A percentile compares a stretch with the other conserved stretches of the same genome.
These are phyloP conservation scores for Lingula anatina DNA, from an alignment of 2,888 invertebrate genomes.

Conservation along the genomic window DNA sequence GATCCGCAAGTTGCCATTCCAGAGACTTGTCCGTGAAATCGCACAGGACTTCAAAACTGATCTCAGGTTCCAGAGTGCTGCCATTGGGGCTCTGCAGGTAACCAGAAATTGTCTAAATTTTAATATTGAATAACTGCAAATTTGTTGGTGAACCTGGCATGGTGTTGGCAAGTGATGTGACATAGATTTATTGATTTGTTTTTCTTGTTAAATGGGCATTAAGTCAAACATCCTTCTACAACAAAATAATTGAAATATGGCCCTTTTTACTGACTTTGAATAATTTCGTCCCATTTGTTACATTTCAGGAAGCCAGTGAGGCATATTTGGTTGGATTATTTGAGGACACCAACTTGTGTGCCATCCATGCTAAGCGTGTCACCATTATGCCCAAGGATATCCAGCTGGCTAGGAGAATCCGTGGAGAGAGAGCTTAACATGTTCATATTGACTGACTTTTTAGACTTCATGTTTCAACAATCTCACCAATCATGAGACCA, in stretches of 20 bases:
- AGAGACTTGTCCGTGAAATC: constrained; percentile 51
- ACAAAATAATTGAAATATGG: neutral
- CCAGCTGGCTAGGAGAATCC: constrained; percentile 91
- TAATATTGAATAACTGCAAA: too few species aligned
- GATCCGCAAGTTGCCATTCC: constrained; percentile 51
- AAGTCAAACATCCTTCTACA: neutral
- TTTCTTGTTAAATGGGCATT: too few species aligned
- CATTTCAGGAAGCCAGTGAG: constrained; percentile 42
- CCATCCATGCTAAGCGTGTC: too few species aligned
- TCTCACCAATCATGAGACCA: too few species aligned
- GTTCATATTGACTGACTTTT: too few species aligned
- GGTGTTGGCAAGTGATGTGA: too few species aligned
- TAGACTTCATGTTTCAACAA: too few species aligned
- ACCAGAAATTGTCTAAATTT: too few species aligned
- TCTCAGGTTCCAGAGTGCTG: constrained; percentile 51
- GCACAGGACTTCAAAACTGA: constrained; percentile 54
- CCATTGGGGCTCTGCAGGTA: constrained; percentile 52
- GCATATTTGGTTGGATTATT: constrained; percentile 67
- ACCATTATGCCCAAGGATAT: constrained; percentile 99
- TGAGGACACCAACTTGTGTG: too few species aligned
- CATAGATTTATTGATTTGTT: too few species aligned
- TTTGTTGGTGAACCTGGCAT: too few species aligned
- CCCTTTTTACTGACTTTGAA: neutral
- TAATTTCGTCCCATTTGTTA: constrained; percentile 1
- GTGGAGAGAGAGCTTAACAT: constrained; percentile 77